phyloP scores from a whole-genome alignment of 2,113 vertebrate genomes.

The Emydocephalus ijimae region DNA sequence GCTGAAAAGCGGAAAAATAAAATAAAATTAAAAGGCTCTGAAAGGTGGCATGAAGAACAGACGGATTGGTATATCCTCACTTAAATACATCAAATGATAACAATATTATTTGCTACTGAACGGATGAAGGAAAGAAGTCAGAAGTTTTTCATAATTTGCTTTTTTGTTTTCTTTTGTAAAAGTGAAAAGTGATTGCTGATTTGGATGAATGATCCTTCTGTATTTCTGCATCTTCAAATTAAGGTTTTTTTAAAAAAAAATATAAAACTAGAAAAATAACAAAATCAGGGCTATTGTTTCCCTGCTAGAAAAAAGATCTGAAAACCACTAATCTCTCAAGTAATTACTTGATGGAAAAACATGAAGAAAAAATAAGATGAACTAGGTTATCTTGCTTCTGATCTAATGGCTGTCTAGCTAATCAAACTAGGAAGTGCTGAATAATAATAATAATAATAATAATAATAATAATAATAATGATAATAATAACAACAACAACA shows the following conservation, averaged over 20 bases:
- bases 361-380: background rate
- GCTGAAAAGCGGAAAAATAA: background rate
- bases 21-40: background rate
- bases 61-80: background rate
- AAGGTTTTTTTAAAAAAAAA: background rate
- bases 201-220: background rate
- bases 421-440: background rate
- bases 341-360: background rate
- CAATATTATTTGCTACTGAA: background rate
- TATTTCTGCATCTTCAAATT: background rate
- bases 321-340: background rate
- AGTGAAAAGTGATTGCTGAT: background rate
- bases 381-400: background rate
- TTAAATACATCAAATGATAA: background rate
- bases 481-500: no score
- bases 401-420: background rate
- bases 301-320: background rate
- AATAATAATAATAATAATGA: no score
- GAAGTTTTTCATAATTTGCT: background rate
- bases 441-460: background rate
- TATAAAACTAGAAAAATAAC: background rate
- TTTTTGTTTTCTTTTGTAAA: background rate
- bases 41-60: background rate
- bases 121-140: background rate
- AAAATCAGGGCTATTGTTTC: background rate